These are phyloP conservation scores for Cremastinae sp. DNA, from an alignment of 2,888 invertebrate species.

Conservation along the genomic window DNA sequence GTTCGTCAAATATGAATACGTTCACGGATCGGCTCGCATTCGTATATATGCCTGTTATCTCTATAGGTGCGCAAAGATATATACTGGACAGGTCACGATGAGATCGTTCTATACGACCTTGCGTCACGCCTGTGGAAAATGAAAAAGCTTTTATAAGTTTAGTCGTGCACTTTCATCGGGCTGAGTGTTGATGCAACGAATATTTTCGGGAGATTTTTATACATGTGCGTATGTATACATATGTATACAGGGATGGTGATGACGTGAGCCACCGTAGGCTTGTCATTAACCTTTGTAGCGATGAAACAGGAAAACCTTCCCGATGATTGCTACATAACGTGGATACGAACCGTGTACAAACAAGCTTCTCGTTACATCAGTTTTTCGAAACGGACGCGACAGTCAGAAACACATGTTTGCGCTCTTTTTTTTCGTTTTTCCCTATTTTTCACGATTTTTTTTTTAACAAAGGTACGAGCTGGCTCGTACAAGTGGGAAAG, in stretches of 20 bases:
- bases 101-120: slow-evolving; percentile 4
- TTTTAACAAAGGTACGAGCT: slow-evolving; percentile 6
- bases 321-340: slow-evolving; percentile 31
- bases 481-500: slow-evolving; percentile 5
- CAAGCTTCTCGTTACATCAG: slow-evolving; percentile 36
- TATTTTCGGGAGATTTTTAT: neutral
- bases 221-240: slow-evolving; percentile 18
- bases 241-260: slow-evolving; percentile 18
- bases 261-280: no score
- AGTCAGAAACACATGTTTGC: slow-evolving; percentile 68
- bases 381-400: slow-evolving; percentile 58
- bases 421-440: slow-evolving; percentile 19
- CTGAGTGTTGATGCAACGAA: slow-evolving; percentile 11
- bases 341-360: slow-evolving; percentile 52
- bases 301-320: slow-evolving; percentile 33
- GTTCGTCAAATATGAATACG: slow-evolving; percentile 33
- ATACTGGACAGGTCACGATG: slow-evolving; percentile 9
- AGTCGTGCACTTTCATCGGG: slow-evolving; percentile 2
- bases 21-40: slow-evolving; percentile 13
- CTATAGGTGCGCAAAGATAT: neutral
- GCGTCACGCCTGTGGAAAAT: slow-evolving; percentile 10
- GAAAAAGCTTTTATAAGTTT: slow-evolving; percentile 17
- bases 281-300: slow-evolving; percentile 18
- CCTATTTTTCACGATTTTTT: slow-evolving; percentile 11
- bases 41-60: slow-evolving; percentile 2